phyloP scores from a whole-genome alignment of 2,888 invertebrate species.

The Rhamnusium bicolor region DNA sequence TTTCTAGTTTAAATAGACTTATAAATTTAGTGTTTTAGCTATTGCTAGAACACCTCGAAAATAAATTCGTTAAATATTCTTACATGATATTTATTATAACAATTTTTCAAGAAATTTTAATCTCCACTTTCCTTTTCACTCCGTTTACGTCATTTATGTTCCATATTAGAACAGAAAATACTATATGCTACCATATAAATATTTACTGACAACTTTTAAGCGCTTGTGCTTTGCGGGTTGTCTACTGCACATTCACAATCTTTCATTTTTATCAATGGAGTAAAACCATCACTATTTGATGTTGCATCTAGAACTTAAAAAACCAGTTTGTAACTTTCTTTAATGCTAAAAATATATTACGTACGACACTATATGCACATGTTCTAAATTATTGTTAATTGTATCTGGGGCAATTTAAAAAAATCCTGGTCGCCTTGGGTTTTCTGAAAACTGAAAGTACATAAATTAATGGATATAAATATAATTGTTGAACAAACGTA shows the following conservation, averaged over 20 bases:
- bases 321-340: conserved; percentile 24
- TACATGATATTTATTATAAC: too few relatives aligned
- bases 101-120: too few relatives aligned
- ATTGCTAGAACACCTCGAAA: too few relatives aligned
- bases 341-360: neutral
- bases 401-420: conserved; percentile 42
- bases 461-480: conserved; percentile 44
- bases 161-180: neutral
- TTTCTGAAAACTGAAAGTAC: conserved; percentile 50
- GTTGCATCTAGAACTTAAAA: neutral
- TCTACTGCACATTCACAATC: conserved; percentile 11
- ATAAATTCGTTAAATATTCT: too few relatives aligned
- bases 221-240: conserved; percentile 21
- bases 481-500: conserved; percentile 51
- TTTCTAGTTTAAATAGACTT: too few relatives aligned
- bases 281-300: neutral
- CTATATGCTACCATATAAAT: neutral
- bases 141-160: too few relatives aligned
- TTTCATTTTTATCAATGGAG: conserved; percentile 1
- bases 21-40: too few relatives aligned
- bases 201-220: conserved; percentile 1
- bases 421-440: conserved; percentile 55
- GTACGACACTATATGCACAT: conserved; percentile 9
- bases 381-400: conserved; percentile 12
- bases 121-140: too few relatives aligned